Evolutionary conservation across 2,797 vertebrate species (phyloP), one percentile per base, ranked within the genome.

Genomic region (Neomorphus geoffroyi): DNA sequence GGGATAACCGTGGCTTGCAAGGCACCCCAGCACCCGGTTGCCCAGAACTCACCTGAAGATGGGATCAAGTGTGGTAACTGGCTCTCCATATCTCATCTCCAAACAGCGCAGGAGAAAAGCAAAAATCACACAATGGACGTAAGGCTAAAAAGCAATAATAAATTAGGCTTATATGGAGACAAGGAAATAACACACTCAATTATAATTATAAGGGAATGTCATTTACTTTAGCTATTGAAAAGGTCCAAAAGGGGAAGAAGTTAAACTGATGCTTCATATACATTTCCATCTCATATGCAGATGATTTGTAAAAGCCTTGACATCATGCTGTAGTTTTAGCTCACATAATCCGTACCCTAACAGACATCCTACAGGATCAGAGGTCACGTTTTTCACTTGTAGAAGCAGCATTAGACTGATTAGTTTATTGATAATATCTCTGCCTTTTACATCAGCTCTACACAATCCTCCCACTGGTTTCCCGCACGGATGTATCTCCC

Each of bases 91-190:
- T 48, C 92, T 98, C 65, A 97, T 96, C 98, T 99, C 99, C 96
- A 99, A 94, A 88, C 94, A 98, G 70, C 98, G 98, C n/a, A 99
- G 98, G 71, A 98, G 92, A 80, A 98, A 97, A 7, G 98, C 92
- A 62, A 99, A 98, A 61, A 99, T 23, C 83, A 98, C 92, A 69
- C 98, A 94, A 64, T 99, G 99, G 74, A 99, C 48, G 43, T 98
- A 99, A 0, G 99, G 98, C 99, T 99, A 82, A 16, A 94, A 53
- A 89, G 33, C 7, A 93, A 96, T 21, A 37, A 23, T 0, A 2
- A 22, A 33, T 88, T 6, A 50, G 74, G 15, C 54, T 92, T 35
- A 46, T 10, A 4, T 7, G 18, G 78, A 82, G 53, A 32, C 13
- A 32, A 46, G 23, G 26, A 5, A 61, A 33, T 67, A 60, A 9